These are phyloP conservation scores for Desmodus rotundus DNA, from an alignment of 2,113 vertebrate genomes.

Conservation along the genomic window DNA sequence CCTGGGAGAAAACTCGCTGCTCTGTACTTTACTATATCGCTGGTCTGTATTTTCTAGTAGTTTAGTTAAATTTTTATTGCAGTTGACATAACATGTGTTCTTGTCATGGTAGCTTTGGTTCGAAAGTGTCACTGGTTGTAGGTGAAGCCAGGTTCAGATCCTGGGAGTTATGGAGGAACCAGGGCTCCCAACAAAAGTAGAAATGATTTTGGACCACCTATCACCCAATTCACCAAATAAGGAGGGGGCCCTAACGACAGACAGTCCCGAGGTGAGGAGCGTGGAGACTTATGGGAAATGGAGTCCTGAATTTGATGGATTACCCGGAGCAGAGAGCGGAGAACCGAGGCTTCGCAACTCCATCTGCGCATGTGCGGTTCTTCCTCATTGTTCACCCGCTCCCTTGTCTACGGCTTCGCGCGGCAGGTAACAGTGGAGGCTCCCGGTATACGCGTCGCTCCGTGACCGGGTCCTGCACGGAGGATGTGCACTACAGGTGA, in stretches of 20 bases:
- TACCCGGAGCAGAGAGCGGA: accelerated
- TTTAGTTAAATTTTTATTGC: background rate
- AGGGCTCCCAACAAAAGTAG: background rate
- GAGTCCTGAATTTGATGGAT: background rate
- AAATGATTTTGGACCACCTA: background rate
- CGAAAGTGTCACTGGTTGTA: background rate
- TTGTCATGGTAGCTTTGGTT: background rate
- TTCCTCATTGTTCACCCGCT: background rate
- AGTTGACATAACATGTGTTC: background rate
- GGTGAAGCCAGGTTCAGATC: background rate
- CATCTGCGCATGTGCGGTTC: constrained; percentile 50
- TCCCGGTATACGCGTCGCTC: background rate
- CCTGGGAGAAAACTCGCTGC: background rate
- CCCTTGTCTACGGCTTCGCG: background rate
- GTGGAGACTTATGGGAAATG: background rate
- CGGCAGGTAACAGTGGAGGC: background rate
- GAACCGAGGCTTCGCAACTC: background rate
- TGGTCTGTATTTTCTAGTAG: background rate
- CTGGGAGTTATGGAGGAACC: background rate
- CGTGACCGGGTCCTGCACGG: background rate
- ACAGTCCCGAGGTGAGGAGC: background rate
- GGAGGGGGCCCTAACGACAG: background rate
- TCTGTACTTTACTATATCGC: background rate
- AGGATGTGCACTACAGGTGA: background rate
- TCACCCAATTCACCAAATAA: background rate